These are phyloP conservation scores for Himantopus leucocephalus DNA, from an alignment of 2,113 vertebrate species.

Conservation along the genomic window DNA sequence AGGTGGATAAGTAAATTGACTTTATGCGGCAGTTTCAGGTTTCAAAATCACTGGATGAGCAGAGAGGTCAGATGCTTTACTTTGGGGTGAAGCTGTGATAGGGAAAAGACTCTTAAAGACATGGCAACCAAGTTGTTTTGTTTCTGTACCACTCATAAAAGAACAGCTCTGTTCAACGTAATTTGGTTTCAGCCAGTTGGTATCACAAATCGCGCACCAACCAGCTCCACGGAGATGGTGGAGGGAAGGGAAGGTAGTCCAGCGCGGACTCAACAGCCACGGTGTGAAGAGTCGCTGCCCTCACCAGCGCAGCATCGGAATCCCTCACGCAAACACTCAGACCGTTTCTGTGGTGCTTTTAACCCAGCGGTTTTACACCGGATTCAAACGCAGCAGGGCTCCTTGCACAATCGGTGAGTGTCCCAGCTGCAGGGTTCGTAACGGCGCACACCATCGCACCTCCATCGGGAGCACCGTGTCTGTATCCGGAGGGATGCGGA, in stretches of 20 bases:
- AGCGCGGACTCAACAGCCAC: neutral
- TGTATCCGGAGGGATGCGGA: neutral
- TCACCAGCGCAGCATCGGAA: neutral
- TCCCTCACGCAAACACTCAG: neutral
- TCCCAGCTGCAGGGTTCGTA: neutral
- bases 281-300: neutral
- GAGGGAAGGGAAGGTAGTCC: neutral
- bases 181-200: neutral
- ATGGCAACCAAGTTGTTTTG: neutral
- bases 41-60: neutral
- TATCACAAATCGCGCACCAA: neutral
- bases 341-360: neutral
- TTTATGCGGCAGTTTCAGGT: neutral
- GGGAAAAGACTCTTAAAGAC: neutral
- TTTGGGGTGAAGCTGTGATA: neutral
- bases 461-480: neutral
- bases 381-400: neutral
- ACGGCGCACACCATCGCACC: accelerated
- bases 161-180: neutral
- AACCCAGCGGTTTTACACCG: neutral
- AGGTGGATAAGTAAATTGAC: neutral
- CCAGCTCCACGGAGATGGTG: neutral
- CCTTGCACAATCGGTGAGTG: neutral
- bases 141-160: neutral
- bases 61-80: neutral